These are phyloP conservation scores for Vimba vimba DNA, from an alignment of 2,113 vertebrate genomes.

Conservation along the genomic window DNA sequence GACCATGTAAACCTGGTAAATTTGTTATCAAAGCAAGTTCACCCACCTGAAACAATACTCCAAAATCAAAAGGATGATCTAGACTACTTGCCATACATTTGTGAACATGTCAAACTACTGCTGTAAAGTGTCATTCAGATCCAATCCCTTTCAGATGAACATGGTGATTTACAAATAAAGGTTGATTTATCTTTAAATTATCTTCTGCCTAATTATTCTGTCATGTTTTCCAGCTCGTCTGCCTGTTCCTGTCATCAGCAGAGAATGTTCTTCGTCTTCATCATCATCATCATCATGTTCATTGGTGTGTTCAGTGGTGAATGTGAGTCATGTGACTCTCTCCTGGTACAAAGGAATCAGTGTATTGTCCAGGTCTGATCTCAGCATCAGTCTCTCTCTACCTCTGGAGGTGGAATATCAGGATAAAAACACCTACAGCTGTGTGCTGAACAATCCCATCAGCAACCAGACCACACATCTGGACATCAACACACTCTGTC, in stretches of 20 bases:
- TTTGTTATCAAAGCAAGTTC: too few species aligned
- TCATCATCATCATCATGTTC: not conserved
- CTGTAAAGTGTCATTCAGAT: not conserved
- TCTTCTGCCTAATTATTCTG: not conserved
- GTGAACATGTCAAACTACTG: not conserved
- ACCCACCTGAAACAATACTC: too few species aligned
- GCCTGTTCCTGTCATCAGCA: not conserved
- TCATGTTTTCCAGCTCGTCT: not conserved
- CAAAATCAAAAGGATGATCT: too few species aligned
- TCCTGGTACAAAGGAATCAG: not conserved
- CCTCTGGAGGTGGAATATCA: too few species aligned
- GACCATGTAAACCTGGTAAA: too few species aligned
- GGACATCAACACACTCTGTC: not conserved
- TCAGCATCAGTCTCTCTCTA: not conserved
- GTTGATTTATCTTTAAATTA: too few species aligned
- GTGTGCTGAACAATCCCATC: not conserved
- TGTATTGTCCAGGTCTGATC: slow-evolving; percentile 3
- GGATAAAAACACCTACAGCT: too few species aligned
- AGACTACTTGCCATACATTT: too few species aligned
- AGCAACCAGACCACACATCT: not conserved
- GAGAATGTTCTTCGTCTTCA: fast-evolving
- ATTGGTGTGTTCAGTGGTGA: not conserved
- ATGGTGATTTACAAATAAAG: too few species aligned
- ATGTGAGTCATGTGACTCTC: not conserved
- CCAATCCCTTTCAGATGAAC: too few species aligned